Evolutionary conservation across 1,140 invertebrate genomes (phyloP), one percentile per base, ranked within the genome.

Genomic region (Oryctes rhinoceros): DNA sequence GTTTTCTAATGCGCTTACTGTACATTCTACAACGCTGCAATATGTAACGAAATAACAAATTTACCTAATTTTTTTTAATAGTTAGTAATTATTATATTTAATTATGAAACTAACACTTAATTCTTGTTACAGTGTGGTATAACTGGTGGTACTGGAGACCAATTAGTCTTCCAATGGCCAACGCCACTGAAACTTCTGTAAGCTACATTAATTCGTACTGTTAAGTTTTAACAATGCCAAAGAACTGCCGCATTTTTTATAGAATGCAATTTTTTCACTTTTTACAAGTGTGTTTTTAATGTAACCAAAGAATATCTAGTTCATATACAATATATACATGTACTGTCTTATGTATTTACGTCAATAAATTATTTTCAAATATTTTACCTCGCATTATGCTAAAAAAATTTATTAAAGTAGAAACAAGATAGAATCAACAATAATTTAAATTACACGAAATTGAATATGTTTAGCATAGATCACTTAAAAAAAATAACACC

Each of bases 121-220:
- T 88, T 86, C 86, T 85, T n/a, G 81, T 91, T 92, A 82, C 88
- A 95, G 94, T 95, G 83, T 94, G 92, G 91, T 95, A 94, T 84
- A 95, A 95, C 86, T 95, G 94, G 94, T 94, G 94, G 92, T 95
- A 94, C 84, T 96, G 94, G 93, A 89, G 92, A 85, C 93, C 93
- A 75, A 84, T 90, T 20, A 92, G 93, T 84, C 88, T 92, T 84
- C 90, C 92, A 76, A 88, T 90, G 77, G 83, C 87, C 20, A 89
- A 90, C 83, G 87, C 89, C 80, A 91, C 91, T 82, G 87, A 88
- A 80, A 88, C 91, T 44, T 92, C 93, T 82, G 89, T 95, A 76
- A 91, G 89, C 81, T 94, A 94, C 86, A 88, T 95, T 76, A 93
- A 91, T 76, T 94, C 93, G 53, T 94, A 92, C 83, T 94, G 93